These are phyloP conservation scores for Eira barbara DNA, from an alignment of 2,113 vertebrate genomes.

Conservation along the genomic window DNA sequence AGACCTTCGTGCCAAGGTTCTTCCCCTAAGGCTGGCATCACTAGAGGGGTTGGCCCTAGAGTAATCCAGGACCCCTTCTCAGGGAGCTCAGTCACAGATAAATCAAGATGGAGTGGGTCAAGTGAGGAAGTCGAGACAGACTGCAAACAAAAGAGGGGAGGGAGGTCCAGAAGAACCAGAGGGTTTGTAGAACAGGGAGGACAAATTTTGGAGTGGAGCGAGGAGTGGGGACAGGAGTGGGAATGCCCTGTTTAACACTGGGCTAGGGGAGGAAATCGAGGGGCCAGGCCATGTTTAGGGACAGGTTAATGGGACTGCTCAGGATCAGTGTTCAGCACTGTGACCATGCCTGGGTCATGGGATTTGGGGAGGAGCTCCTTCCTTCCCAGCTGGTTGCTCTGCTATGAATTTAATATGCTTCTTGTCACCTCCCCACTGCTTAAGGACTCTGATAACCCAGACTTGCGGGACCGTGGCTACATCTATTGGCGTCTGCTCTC, in stretches of 20 bases:
- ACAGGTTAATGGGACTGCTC: not conserved
- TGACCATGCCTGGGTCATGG: not conserved
- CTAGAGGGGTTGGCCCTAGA: not conserved
- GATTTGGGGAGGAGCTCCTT: not conserved
- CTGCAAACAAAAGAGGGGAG: not conserved
- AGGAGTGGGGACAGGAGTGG: not conserved
- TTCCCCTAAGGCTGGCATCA: not conserved
- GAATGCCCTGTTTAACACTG: not conserved
- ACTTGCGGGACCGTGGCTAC: conserved; percentile 96
- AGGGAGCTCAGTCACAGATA: not conserved
- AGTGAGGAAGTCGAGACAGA: not conserved
- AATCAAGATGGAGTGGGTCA: not conserved
- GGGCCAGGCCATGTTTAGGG: no score
- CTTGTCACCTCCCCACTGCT: not conserved
- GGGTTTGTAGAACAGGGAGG: not conserved
- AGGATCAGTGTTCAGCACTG: no score
- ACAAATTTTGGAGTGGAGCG: not conserved
- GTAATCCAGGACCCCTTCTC: not conserved
- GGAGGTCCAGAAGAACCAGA: not conserved
- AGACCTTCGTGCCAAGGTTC: not conserved
- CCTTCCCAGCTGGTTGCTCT: not conserved
- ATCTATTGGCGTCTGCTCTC: conserved; percentile 99
- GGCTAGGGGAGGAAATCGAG: not conserved
- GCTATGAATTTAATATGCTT: not conserved
- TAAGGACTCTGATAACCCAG: conserved; percentile 98